A percentile compares a stretch with the other conserved stretches of the same genome.
These are phyloP conservation scores for roundworm (Caenorhabditis elegans) DNA, from an alignment of 1,140 invertebrate genomes.

Conservation along the genomic window WBcel235 BX284604.4:4435001-4435500, in stretches of 20 bases:
- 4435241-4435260: too few species aligned
- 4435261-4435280: too few species aligned
- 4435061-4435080: too few species aligned
- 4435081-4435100: too few species aligned
- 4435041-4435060: too few species aligned
- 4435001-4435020: too few species aligned
- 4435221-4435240: neutral
- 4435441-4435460: neutral
- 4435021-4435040: too few species aligned
- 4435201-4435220: neutral
- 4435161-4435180: neutral
- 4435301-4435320: too few species aligned
- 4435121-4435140: too few species aligned
- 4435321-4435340: neutral
- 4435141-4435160: too few species aligned
- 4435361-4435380: neutral
- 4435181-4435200: neutral
- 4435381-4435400: neutral
- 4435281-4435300: too few species aligned
- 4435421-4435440: neutral
- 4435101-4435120: too few species aligned
- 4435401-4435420: neutral
- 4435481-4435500: neutral
- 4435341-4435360: neutral
- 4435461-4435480: neutral